These are phyloP conservation scores for Hofmannophila pseudospretella DNA, from an alignment of 2,888 invertebrate species.

Conservation along the genomic window DNA sequence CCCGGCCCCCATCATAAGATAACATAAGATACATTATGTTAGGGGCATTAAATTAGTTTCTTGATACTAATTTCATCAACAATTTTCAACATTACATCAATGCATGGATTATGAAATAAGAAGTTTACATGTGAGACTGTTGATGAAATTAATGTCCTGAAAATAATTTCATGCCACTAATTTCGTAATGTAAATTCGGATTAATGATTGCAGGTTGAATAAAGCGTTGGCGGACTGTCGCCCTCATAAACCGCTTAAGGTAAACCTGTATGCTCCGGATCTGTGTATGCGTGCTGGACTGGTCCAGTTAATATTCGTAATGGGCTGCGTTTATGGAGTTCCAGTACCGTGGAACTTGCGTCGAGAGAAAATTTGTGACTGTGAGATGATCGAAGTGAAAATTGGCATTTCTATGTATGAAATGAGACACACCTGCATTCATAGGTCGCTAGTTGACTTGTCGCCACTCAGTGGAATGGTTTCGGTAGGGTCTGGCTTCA, in stretches of 20 bases:
- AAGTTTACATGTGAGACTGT: too few species aligned
- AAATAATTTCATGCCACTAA: too few species aligned
- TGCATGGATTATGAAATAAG: too few species aligned
- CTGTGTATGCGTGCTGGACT: constrained; percentile 42
- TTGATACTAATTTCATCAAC: too few species aligned
- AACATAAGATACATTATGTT: too few species aligned
- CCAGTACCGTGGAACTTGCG: constrained; percentile 56
- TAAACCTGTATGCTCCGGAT: constrained; percentile 58
- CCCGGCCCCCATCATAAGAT: too few species aligned
- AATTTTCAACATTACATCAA: too few species aligned
- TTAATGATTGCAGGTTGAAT: constrained; percentile 51
- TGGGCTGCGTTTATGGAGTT: constrained; percentile 51
- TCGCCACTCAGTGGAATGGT: constrained; percentile 50
- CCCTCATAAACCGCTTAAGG: constrained; percentile 47
- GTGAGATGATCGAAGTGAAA: constrained; percentile 59
- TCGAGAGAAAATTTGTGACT: constrained; percentile 64
- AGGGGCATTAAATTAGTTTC: too few species aligned
- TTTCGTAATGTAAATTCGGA: too few species aligned
- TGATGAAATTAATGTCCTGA: too few species aligned
- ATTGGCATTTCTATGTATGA: constrained; percentile 58
- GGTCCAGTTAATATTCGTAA: constrained; percentile 54
- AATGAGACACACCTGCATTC: constrained; percentile 58
- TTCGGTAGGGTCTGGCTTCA: constrained; percentile 33
- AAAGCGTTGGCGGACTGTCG: constrained; percentile 52
- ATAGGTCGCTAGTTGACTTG: constrained; percentile 51